Percentiles rank a stretch among this genome's conserved stretches.
Conservation (phyloP, 2,888 invertebrate genomes). For the Conomelus anceps region DNA sequence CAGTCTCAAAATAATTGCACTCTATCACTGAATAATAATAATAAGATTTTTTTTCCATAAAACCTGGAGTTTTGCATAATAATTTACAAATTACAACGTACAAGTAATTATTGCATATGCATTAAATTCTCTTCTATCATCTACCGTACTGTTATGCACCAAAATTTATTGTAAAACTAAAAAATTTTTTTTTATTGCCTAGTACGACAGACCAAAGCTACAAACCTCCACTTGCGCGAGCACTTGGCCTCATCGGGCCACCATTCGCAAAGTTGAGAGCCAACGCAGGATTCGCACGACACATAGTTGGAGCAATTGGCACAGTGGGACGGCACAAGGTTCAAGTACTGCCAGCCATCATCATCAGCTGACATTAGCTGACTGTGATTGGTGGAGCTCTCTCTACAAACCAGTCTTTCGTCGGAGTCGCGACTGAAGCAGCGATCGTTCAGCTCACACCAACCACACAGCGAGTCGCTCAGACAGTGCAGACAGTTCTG, state of each 20-base stretch:
- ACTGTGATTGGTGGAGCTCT: slow-evolving; percentile 11
- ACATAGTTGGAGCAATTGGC: slow-evolving; percentile 85
- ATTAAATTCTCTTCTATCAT: too few relatives aligned
- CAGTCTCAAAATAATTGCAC: too few relatives aligned
- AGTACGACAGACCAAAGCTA: too few relatives aligned
- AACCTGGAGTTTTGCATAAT: too few relatives aligned
- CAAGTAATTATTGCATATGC: too few relatives aligned
- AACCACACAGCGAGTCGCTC: slow-evolving; percentile 82
- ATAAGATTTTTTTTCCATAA: too few relatives aligned
- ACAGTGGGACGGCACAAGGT: slow-evolving; percentile 74
- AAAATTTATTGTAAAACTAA: too few relatives aligned
- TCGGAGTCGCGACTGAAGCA: slow-evolving; percentile 63
- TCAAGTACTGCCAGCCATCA: slow-evolving; percentile 71
- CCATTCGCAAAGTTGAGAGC: slow-evolving; percentile 82
- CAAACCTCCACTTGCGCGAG: slow-evolving; percentile 64
- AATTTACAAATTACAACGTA: too few relatives aligned
- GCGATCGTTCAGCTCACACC: slow-evolving; percentile 73
- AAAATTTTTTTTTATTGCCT: too few relatives aligned
- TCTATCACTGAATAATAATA: too few relatives aligned
- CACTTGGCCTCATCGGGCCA: slow-evolving; percentile 84
- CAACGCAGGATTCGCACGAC: slow-evolving; percentile 76
- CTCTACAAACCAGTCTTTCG: slow-evolving; percentile 43
- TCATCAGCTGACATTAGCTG: slow-evolving; percentile 40
- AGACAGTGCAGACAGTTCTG: slow-evolving; percentile 81
- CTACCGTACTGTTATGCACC: too few relatives aligned